Conservation (phyloP, 2,888 invertebrate genomes). For the Andrena chrysosceles region DNA sequence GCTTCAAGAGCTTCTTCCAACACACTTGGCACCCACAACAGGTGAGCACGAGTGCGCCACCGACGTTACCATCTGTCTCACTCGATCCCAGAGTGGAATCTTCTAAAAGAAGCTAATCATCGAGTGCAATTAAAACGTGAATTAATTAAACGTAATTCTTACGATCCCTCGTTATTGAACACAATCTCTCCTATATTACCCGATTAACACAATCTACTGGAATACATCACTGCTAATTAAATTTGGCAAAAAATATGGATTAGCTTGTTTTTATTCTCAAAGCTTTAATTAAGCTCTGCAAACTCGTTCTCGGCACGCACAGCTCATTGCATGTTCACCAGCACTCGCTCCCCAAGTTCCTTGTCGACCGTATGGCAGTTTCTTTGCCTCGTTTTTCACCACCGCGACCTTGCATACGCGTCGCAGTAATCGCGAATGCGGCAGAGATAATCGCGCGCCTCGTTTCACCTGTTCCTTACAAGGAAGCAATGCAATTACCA, state of each 20-base stretch:
- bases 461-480: neutral
- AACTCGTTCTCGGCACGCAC: too few species aligned
- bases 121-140: neutral
- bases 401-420: neutral
- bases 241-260: neutral
- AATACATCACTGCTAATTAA: too few species aligned
- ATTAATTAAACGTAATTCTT: neutral
- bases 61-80: neutral
- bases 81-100: neutral
- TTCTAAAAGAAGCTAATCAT: neutral
- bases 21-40: slow-evolving; percentile 83
- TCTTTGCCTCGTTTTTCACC: neutral
- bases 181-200: too few species aligned
- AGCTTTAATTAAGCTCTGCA: too few species aligned
- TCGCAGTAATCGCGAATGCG: slow-evolving; percentile 5
- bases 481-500: neutral
- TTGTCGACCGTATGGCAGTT: neutral
- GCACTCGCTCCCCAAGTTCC: neutral
- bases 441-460: neutral
- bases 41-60: slow-evolving; percentile 67
- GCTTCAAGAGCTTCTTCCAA: slow-evolving; percentile 81
- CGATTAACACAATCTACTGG: too few species aligned
- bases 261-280: neutral
- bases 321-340: neutral
- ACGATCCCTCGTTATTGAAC: too few species aligned